Conservation (phyloP, 2,797 vertebrate genomes). For the Rhabdophis nuchalis region DNA sequence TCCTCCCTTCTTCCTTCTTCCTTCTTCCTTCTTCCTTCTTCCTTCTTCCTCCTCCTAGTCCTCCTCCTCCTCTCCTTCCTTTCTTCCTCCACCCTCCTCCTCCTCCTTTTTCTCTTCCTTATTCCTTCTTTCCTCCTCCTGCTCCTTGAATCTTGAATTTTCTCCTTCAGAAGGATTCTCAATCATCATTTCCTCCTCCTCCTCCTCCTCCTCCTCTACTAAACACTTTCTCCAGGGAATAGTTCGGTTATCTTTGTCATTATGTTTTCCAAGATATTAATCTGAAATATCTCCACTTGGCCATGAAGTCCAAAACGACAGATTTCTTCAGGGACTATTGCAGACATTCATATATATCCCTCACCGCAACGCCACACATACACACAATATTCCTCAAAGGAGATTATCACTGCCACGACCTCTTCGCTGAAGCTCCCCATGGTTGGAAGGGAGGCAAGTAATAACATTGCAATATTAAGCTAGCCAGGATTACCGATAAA, state of each 20-base stretch:
- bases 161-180: too few species aligned
- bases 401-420: conserved; percentile 52
- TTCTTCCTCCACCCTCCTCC: too few species aligned
- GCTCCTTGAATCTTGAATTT: too few species aligned
- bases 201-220: too few species aligned
- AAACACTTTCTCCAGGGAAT: conserved; percentile 8
- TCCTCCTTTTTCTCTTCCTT: too few species aligned
- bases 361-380: neutral
- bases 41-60: too few species aligned
- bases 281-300: neutral
- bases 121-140: too few species aligned
- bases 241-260: neutral
- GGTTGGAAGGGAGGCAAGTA: conserved; percentile 31
- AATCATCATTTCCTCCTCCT: too few species aligned
- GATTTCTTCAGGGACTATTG: conserved; percentile 28
- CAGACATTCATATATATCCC: neutral
- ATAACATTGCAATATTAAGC: conserved; percentile 49
- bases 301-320: conserved; percentile 12
- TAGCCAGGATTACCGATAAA: conserved; percentile 59
- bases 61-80: too few species aligned
- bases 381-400: conserved; percentile 27
- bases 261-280: neutral
- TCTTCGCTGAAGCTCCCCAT: conserved; percentile 3
- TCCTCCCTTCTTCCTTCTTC: too few species aligned
- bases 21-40: too few species aligned